Evolutionary conservation across 1,140 invertebrate genomes (phyloP).

Genomic region (Macrotrachela quadricornifera): DNA sequence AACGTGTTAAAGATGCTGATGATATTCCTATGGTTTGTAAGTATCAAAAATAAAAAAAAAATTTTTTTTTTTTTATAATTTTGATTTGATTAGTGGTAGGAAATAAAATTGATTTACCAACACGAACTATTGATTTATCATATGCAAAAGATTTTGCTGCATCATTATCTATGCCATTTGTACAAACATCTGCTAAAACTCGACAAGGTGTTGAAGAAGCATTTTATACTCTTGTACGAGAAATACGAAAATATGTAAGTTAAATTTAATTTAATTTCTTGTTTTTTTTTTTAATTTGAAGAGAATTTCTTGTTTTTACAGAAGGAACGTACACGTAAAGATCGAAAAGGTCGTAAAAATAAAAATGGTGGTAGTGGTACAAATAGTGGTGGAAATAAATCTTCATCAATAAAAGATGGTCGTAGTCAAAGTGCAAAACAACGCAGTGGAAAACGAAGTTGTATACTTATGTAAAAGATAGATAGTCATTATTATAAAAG

Average conservation of each 20-base stretch:
- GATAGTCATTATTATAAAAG: too few species aligned
- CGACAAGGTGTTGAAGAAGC: slow-evolving; percentile 89
- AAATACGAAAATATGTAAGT: slow-evolving; percentile 63
- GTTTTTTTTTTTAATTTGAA: too few species aligned
- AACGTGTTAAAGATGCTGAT: slow-evolving; percentile 94
- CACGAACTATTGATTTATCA: slow-evolving; percentile 63
- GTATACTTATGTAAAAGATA: too few species aligned
- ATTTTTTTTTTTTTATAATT: slow-evolving; percentile 1
- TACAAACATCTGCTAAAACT: slow-evolving; percentile 95
- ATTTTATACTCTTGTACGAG: slow-evolving; percentile 91
- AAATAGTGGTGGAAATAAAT: too few species aligned
- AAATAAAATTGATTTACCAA: slow-evolving; percentile 88
- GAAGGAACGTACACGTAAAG: too few species aligned
- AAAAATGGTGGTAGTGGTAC: too few species aligned
- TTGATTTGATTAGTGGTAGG: slow-evolving; percentile 53
- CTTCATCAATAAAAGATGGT: too few species aligned
- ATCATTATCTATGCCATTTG: slow-evolving; percentile 87
- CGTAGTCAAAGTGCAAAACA: too few species aligned
- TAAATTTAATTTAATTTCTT: not conserved
- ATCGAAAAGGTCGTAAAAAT: too few species aligned
- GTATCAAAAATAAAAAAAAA: slow-evolving; percentile 18
- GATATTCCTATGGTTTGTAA: slow-evolving; percentile 87
- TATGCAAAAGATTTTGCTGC: slow-evolving; percentile 74
- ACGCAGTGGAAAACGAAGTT: too few species aligned
- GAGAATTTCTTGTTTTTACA: too few species aligned